Evolutionary conservation across 2,113 vertebrate species (phyloP).

Genomic region (Stomatorhinus ivindoensis): DNA sequence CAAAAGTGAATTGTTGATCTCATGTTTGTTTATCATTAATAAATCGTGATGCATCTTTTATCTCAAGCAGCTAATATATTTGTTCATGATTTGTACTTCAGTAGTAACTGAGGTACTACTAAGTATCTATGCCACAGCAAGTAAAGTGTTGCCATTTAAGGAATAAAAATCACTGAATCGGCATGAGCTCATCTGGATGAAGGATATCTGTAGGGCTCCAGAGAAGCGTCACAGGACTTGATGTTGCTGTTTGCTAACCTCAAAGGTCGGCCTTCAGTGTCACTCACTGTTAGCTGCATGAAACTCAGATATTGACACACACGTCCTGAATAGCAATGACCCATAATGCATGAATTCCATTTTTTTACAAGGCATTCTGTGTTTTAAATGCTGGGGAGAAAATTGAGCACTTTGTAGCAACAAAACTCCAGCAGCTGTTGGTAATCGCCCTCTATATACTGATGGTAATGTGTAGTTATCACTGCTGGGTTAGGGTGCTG

Average conservation of each 20-base stretch:
- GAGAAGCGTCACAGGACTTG: background rate
- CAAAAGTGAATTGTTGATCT: background rate
- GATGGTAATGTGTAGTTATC: conserved; percentile 23
- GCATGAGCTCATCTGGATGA: background rate
- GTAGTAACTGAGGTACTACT: background rate
- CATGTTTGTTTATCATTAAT: background rate
- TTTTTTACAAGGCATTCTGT: conserved; percentile 53
- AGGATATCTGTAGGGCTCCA: background rate
- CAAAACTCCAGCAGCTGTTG: conserved; percentile 65
- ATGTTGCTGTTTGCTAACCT: background rate
- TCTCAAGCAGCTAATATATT: background rate
- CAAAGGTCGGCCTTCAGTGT: background rate
- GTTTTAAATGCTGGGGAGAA: conserved; percentile 67
- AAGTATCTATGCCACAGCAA: background rate
- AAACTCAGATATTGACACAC: background rate
- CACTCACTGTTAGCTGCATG: background rate
- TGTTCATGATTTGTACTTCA: background rate
- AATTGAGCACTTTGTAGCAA: conserved; percentile 68
- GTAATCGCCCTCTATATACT: conserved; percentile 49
- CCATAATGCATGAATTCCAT: conserved; percentile 54
- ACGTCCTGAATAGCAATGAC: conserved; percentile 41
- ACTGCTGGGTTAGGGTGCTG: conserved; percentile 25
- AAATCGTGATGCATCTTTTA: no score
- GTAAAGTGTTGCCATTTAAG: background rate
- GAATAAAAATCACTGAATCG: background rate